Conservation (phyloP, 2,888 invertebrate genomes). For the Kuschelorhynchus macadamiae region DNA sequence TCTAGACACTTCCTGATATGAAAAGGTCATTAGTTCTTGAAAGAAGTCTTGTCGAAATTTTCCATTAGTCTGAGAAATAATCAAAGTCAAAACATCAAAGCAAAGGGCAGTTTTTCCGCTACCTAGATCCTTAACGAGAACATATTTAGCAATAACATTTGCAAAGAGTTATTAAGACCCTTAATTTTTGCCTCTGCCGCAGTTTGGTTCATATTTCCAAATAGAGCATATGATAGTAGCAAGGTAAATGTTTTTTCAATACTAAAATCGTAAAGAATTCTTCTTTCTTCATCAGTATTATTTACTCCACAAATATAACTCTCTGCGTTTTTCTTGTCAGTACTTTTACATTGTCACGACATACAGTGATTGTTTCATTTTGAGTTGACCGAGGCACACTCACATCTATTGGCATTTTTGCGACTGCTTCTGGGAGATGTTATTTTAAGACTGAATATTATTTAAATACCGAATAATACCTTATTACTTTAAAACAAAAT, state of each 20-base stretch:
- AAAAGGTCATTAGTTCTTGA: slow-evolving; percentile 37
- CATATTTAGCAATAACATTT: background rate
- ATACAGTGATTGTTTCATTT: background rate
- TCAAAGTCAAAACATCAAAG: slow-evolving; percentile 32
- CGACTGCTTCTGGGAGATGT: no score
- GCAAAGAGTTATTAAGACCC: background rate
- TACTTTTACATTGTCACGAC: slow-evolving; percentile 1
- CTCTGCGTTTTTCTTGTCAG: slow-evolving; percentile 16
- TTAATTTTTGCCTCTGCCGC: background rate
- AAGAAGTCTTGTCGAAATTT: slow-evolving; percentile 42
- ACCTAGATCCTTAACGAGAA: slow-evolving; percentile 26
- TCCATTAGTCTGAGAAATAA: slow-evolving; percentile 35
- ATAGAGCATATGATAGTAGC: slow-evolving; percentile 4
- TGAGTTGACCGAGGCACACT: no score
- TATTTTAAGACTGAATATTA: no score
- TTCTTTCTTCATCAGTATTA: background rate
- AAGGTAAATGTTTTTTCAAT: background rate
- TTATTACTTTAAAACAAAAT: no score
- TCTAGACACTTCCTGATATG: slow-evolving; percentile 34
- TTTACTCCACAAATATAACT: slow-evolving; percentile 5
- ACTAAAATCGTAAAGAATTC: background rate
- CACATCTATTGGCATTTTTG: no score
- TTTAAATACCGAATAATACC: no score
- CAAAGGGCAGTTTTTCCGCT: slow-evolving; percentile 19
- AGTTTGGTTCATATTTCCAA: slow-evolving; percentile 13